Conservation (phyloP, 2,888 invertebrate genomes). For the Scaptomyza polygonia region DNA sequence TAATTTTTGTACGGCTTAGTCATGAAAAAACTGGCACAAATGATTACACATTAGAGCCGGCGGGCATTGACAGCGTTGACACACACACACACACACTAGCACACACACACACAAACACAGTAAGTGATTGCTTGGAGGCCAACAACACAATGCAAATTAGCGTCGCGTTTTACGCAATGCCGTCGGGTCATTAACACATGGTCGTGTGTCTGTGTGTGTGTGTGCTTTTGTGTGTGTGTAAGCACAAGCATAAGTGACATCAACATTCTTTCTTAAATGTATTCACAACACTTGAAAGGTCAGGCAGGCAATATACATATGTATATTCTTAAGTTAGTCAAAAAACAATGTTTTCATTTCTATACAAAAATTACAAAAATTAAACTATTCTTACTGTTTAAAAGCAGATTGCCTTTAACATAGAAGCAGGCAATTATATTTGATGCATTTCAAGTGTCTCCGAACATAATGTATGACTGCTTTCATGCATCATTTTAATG, state of each 20-base stretch:
- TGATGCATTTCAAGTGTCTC: background rate
- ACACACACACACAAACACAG: background rate
- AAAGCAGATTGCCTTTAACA: too few relatives aligned
- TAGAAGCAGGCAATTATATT: background rate
- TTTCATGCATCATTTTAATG: conserved; percentile 18
- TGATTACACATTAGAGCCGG: conserved; percentile 47
- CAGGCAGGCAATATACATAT: too few relatives aligned
- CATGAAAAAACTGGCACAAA: conserved; percentile 54
- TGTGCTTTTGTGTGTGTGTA: conserved; percentile 21
- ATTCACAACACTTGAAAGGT: too few relatives aligned
- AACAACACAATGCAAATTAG: conserved; percentile 53
- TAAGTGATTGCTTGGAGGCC: conserved; percentile 8
- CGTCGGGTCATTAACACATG: conserved; percentile 67
- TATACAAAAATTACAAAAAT: too few relatives aligned
- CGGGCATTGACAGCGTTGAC: conserved; percentile 50
- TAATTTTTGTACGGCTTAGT: too few relatives aligned
- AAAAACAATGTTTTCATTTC: too few relatives aligned
- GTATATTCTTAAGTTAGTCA: too few relatives aligned
- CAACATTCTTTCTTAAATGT: conserved; percentile 21
- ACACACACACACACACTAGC: conserved; percentile 1
- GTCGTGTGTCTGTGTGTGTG: conserved; percentile 15
- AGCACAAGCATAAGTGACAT: conserved; percentile 59
- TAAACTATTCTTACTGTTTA: too few relatives aligned
- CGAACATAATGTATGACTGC: background rate
- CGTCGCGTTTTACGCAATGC: conserved; percentile 64